A percentile compares a stretch with the other conserved stretches of the same genome.
Evolutionary conservation across 2,888 invertebrate species (phyloP).

Genomic region (Conops quadrifasciatus): DNA sequence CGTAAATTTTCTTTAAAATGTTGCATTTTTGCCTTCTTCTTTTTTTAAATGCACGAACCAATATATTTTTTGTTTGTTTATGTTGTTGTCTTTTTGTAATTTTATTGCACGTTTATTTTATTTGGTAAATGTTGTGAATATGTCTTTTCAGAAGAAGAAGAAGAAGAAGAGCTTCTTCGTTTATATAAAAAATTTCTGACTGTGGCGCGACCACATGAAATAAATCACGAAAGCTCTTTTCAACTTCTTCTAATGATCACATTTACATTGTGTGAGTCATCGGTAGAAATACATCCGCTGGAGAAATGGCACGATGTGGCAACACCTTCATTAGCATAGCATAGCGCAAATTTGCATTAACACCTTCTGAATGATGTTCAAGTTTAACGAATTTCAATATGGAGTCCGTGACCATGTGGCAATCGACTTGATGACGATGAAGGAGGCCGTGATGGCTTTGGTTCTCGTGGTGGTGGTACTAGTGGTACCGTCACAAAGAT

Average conservation of each 20-base stretch:
- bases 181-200: too few relatives aligned
- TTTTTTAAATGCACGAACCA: not conserved
- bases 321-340: constrained; percentile 58
- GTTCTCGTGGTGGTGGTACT: too few relatives aligned
- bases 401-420: constrained; percentile 35
- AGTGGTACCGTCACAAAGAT: too few relatives aligned
- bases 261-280: not conserved
- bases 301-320: not conserved
- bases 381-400: constrained; percentile 46
- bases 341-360: constrained; percentile 58
- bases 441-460: too few relatives aligned
- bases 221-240: constrained; percentile 25
- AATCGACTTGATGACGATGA: too few relatives aligned
- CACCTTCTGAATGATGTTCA: constrained; percentile 59
- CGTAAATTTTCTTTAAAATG: constrained; percentile 28
- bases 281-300: not conserved
- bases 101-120: not conserved
- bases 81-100: too few relatives aligned
- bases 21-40: not conserved
- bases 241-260: constrained; percentile 17
- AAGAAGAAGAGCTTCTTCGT: too few relatives aligned
- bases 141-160: too few relatives aligned
- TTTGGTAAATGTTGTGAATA: not conserved
- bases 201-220: constrained; percentile 3
- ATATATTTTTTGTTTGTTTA: too few relatives aligned